A percentile compares a stretch with the other conserved stretches of the same genome.
These are phyloP conservation scores for Myotis findleyi DNA, from an alignment of 2,797 vertebrate species.

Conservation along the genomic window DNA sequence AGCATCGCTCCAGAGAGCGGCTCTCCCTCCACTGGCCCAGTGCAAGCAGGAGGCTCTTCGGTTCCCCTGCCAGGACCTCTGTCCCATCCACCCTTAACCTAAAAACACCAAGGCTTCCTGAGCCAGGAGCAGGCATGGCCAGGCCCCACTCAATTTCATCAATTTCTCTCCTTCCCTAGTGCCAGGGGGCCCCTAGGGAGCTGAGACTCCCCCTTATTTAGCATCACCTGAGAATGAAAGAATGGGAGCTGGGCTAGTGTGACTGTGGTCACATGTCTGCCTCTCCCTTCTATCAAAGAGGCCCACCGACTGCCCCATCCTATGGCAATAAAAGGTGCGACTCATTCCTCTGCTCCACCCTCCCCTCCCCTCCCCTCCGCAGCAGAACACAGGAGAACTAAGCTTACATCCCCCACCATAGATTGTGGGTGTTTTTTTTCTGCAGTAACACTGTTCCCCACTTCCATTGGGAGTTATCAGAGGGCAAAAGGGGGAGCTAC, in stretches of 20 bases:
- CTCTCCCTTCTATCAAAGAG: neutral
- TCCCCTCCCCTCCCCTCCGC: accelerated
- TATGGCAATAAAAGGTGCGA: neutral
- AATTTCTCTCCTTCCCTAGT: neutral
- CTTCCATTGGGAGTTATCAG: neutral
- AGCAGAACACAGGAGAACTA: neutral
- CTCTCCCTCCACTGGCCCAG: neutral
- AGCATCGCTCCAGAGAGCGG: neutral
- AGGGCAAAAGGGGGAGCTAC: neutral
- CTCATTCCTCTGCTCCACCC: neutral
- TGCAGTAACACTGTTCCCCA: neutral
- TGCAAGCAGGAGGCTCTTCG: neutral
- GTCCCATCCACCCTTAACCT: neutral
- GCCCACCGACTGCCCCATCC: neutral
- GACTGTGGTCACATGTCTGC: neutral
- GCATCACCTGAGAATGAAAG: neutral
- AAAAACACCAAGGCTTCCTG: neutral
- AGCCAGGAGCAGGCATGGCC: neutral
- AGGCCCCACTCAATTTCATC: neutral
- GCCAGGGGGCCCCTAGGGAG: accelerated
- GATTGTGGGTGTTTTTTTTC: too few species aligned
- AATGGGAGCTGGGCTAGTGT: neutral
- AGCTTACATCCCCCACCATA: neutral
- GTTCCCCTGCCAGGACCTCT: neutral
- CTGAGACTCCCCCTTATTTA: neutral